A percentile compares a stretch with the other conserved stretches of the same genome.
Evolutionary conservation across 2,797 vertebrate species (phyloP).

Genomic region (Darevskia nairensis): DNA sequence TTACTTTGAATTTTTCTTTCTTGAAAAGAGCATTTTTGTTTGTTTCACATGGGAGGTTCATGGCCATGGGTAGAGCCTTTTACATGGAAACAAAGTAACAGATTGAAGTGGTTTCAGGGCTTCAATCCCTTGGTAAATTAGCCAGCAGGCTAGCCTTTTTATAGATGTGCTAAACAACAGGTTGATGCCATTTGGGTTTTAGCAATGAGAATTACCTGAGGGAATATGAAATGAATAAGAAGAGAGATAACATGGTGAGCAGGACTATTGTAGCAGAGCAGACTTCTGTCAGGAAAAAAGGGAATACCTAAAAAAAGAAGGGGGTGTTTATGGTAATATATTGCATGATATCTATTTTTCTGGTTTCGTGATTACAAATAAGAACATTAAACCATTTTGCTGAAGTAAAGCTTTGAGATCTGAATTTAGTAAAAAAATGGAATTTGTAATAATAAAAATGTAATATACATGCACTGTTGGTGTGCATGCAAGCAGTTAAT

Average conservation of each 20-base stretch:
- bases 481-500: not conserved
- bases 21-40: conserved; percentile 75
- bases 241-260: conserved; percentile 47
- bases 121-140: conserved; percentile 88
- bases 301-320: conserved; percentile 34
- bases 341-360: conserved; percentile 21
- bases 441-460: not conserved
- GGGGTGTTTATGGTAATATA: conserved; percentile 46
- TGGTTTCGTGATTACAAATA: not conserved
- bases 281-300: conserved; percentile 41
- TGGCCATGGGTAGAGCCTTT: conserved; percentile 77
- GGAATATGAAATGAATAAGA: conserved; percentile 76
- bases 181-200: conserved; percentile 81
- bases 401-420: not conserved
- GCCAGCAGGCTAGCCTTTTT: conserved; percentile 89
- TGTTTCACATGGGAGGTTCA: conserved; percentile 72
- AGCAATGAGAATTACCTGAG: conserved; percentile 75
- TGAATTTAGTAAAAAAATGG: not conserved
- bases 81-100: conserved; percentile 79
- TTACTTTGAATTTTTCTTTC: conserved; percentile 79
- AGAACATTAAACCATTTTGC: not conserved
- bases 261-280: conserved; percentile 46
- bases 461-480: not conserved
- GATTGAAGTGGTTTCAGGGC: conserved; percentile 88
- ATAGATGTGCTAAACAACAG: conserved; percentile 82